Percentiles rank a stretch among this genome's conserved stretches.
Conservation (phyloP, 2,113 vertebrate genomes). For the Nansenia antarctica region DNA sequence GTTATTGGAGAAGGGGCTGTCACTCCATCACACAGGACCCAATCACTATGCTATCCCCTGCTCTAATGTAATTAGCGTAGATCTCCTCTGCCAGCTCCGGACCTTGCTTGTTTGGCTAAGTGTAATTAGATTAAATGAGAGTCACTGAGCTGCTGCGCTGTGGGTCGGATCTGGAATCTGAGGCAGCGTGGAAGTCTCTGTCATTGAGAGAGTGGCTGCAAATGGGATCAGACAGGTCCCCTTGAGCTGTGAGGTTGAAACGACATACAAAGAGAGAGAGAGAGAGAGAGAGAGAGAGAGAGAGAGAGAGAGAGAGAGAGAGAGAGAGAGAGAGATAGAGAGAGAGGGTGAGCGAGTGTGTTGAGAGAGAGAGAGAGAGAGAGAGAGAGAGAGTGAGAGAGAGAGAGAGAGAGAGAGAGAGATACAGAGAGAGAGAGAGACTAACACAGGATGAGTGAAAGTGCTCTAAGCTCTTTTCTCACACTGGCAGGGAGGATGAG, state of each 20-base stretch:
- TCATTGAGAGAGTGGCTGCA: constrained; percentile 7
- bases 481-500: background rate
- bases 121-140: constrained; percentile 36
- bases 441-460: background rate
- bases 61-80: constrained; percentile 46
- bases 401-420: too few species aligned
- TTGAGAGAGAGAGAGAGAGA: too few species aligned
- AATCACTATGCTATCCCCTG: constrained; percentile 14
- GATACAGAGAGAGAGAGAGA: background rate
- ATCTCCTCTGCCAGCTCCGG: constrained; percentile 5
- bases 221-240: constrained; percentile 4
- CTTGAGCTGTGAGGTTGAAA: background rate
- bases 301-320: too few species aligned
- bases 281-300: too few species aligned
- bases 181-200: background rate
- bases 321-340: too few species aligned
- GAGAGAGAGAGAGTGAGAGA: too few species aligned
- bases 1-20: background rate
- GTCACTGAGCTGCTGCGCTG: constrained; percentile 2
- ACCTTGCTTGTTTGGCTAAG: constrained; percentile 20
- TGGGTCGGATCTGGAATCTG: background rate
- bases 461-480: background rate
- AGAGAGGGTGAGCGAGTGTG: too few species aligned
- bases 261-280: too few species aligned
- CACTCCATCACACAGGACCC: constrained; percentile 13